A percentile compares a stretch with the other conserved stretches of the same genome.
These are phyloP conservation scores for Menidia beryllina DNA, from an alignment of 2,113 vertebrate species.

Conservation along the genomic window DNA sequence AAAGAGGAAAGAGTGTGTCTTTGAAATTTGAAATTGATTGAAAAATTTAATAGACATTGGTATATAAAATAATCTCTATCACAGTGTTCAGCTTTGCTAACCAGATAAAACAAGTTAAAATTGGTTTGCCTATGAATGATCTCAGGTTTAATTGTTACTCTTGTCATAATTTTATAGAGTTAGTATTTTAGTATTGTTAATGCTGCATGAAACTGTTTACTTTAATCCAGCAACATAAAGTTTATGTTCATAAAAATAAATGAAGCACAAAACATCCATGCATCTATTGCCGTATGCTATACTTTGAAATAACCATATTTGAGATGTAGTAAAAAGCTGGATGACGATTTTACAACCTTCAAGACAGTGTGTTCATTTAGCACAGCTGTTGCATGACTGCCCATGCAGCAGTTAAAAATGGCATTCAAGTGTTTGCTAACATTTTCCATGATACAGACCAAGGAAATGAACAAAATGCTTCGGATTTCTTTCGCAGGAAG, in stretches of 20 bases:
- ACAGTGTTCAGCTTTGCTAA: no score
- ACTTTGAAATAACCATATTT: neutral
- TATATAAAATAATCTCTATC: no score
- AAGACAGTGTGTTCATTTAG: neutral
- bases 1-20: no score
- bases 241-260: neutral
- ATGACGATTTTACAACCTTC: neutral
- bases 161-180: no score
- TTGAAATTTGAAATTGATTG: no score
- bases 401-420: neutral
- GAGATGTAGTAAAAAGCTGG: neutral
- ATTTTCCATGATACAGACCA: neutral
- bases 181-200: no score
- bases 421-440: slow-evolving; percentile 3
- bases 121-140: no score
- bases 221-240: no score
- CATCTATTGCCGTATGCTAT: neutral
- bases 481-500: slow-evolving; percentile 47
- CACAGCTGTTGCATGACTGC: neutral
- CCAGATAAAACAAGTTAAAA: no score
- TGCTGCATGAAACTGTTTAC: no score
- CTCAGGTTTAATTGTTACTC: no score
- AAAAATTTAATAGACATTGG: no score
- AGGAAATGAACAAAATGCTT: slow-evolving; percentile 12
- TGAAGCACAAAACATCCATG: neutral